A percentile compares a stretch with the other conserved stretches of the same genome.
Evolutionary conservation across 2,113 vertebrate species (phyloP).

Genomic region (Microcebus jonahi): DNA sequence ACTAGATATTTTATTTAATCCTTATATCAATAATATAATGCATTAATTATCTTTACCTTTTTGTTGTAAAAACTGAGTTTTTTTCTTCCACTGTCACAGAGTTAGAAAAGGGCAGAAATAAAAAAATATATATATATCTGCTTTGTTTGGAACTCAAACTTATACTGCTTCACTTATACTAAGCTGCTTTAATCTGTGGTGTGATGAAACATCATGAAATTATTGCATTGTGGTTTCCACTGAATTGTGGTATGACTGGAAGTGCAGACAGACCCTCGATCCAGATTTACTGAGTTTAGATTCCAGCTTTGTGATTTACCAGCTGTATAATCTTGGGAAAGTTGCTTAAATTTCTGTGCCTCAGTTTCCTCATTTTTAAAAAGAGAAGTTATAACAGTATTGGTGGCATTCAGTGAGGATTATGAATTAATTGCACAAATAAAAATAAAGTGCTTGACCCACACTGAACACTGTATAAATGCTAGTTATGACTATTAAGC

Average conservation of each 20-base stretch:
- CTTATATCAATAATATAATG: neutral
- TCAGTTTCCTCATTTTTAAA: neutral
- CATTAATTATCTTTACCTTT: neutral
- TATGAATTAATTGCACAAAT: constrained; percentile 1
- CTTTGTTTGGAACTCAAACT: neutral
- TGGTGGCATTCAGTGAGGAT: neutral
- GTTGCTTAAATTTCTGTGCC: neutral
- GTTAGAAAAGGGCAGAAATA: neutral
- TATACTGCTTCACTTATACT: neutral
- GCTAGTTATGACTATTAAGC: neutral
- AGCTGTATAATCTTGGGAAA: neutral
- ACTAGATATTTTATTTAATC: neutral
- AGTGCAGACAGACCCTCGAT: neutral
- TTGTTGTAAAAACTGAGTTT: neutral
- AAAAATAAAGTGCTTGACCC: neutral
- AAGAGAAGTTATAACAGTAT: neutral
- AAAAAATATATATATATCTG: neutral
- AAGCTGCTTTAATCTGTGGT: neutral
- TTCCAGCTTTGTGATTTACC: neutral
- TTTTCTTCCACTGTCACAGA: neutral
- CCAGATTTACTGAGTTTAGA: neutral
- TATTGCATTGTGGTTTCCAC: neutral
- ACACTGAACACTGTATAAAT: neutral
- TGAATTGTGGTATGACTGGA: neutral
- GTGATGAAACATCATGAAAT: neutral